Evolutionary conservation across 2,113 vertebrate species (phyloP).

Genomic region (Chaetorhynchus papuensis): DNA sequence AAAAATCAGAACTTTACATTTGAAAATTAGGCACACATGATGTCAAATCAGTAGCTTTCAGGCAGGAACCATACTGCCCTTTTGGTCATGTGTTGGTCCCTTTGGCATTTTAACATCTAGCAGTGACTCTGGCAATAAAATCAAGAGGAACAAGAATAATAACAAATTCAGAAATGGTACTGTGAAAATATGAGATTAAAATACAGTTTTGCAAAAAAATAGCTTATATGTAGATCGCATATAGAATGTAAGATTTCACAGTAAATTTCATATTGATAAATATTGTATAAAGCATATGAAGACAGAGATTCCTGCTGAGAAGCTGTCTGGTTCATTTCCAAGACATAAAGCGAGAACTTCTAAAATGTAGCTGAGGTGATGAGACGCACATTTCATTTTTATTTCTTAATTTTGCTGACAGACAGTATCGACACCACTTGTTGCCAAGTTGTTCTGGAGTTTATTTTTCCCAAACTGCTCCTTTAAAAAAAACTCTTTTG

Average conservation of each 20-base stretch:
- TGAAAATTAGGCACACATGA: neutral
- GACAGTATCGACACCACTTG: neutral
- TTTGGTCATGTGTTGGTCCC: neutral
- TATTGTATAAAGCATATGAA: neutral
- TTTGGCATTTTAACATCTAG: neutral
- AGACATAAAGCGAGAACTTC: neutral
- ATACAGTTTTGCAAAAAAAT: neutral
- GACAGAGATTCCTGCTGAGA: neutral
- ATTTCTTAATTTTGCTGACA: slow-evolving; percentile 19
- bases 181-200: neutral
- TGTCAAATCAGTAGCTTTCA: neutral
- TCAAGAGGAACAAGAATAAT: neutral
- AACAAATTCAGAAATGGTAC: neutral
- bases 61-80: neutral
- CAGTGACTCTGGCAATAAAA: neutral
- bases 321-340: neutral
- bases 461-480: neutral
- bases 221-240: neutral
- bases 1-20: neutral
- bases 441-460: neutral
- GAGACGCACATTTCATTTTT: neutral
- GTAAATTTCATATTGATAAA: neutral
- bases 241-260: neutral
- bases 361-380: neutral
- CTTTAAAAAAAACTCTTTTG: neutral